phyloP scores from a whole-genome alignment of 2,888 invertebrate genomes.

The Eurytoma californica region DNA sequence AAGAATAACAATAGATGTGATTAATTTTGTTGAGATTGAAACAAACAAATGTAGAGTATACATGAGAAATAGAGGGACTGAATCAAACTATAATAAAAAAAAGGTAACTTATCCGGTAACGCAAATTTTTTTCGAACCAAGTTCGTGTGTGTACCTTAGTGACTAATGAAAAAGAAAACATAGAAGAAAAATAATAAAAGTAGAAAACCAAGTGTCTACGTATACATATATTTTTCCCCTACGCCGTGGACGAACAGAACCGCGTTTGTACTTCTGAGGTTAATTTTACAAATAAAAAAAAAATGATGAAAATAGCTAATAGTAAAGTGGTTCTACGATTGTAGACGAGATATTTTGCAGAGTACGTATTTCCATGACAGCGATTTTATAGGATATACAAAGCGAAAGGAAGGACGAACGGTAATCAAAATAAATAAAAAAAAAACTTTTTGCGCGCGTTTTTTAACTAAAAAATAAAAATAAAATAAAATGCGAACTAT shows the following conservation, averaged over 20 bases:
- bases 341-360: conserved; percentile 52
- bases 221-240: conserved; percentile 50
- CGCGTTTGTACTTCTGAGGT: conserved; percentile 49
- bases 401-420: conserved; percentile 28
- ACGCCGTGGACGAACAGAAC: conserved; percentile 48
- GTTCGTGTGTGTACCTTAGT: conserved; percentile 48
- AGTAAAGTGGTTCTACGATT: conserved; percentile 38
- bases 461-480: conserved; percentile 5
- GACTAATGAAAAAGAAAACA: conserved; percentile 29
- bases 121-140: conserved; percentile 45
- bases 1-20: conserved; percentile 9
- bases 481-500: neutral
- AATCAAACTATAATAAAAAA: conserved; percentile 49
- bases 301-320: conserved; percentile 2
- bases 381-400: conserved; percentile 53
- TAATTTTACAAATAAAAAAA: conserved; percentile 44
- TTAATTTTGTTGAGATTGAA: conserved; percentile 24
- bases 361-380: conserved; percentile 56
- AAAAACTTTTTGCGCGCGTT: conserved; percentile 29
- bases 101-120: conserved; percentile 9
- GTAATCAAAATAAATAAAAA: conserved; percentile 40
- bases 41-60: conserved; percentile 24
- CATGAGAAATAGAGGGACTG: conserved; percentile 24
- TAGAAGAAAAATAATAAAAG: conserved; percentile 23
- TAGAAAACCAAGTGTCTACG: conserved; percentile 42